phyloP scores from a whole-genome alignment of 2,888 invertebrate genomes.

The Aspidiotus destructor region DNA sequence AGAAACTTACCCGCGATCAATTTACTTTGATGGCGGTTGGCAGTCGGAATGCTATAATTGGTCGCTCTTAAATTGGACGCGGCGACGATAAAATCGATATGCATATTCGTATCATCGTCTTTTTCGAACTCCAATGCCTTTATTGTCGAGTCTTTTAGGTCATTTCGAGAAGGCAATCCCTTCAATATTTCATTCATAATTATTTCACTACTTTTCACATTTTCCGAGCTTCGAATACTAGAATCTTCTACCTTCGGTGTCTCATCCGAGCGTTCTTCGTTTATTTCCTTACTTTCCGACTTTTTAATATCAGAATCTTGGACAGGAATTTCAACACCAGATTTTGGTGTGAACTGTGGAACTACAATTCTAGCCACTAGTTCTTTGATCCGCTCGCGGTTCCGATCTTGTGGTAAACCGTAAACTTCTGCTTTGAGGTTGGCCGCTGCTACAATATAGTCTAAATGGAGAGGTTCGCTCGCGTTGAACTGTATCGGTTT shows the following conservation, averaged over 20 bases:
- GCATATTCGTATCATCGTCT: slow-evolving; percentile 94
- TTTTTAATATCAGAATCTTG: slow-evolving; percentile 76
- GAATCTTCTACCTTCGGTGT: slow-evolving; percentile 46
- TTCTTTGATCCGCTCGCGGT: slow-evolving; percentile 57
- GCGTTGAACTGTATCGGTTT: slow-evolving; percentile 62
- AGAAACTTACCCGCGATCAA: slow-evolving; percentile 67
- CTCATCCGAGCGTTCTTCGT: slow-evolving; percentile 40
- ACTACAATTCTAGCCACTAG: slow-evolving; percentile 59
- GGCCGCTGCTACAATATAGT: slow-evolving; percentile 83
- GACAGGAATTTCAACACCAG: slow-evolving; percentile 91
- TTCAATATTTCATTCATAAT: slow-evolving; percentile 51
- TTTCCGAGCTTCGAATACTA: too few relatives aligned
- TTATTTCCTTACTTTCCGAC: slow-evolving; percentile 49
- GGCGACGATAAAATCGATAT: slow-evolving; percentile 99
- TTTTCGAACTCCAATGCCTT: slow-evolving; percentile 94
- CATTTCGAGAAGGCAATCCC: slow-evolving; percentile 55
- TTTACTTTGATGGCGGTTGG: slow-evolving; percentile 84
- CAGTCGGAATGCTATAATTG: slow-evolving; percentile 90
- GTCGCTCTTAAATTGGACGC: slow-evolving; percentile 92
- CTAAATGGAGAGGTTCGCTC: slow-evolving; percentile 66
- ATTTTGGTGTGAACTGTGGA: slow-evolving; percentile 80
- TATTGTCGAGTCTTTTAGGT: slow-evolving; percentile 44
- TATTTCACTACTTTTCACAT: slow-evolving; percentile 52
- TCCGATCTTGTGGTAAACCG: slow-evolving; percentile 61
- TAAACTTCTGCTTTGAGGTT: slow-evolving; percentile 82